Percentiles rank a stretch among this genome's conserved stretches.
Evolutionary conservation across 2,888 invertebrate species (phyloP).

Genomic region (Oscheius myriophilus): DNA sequence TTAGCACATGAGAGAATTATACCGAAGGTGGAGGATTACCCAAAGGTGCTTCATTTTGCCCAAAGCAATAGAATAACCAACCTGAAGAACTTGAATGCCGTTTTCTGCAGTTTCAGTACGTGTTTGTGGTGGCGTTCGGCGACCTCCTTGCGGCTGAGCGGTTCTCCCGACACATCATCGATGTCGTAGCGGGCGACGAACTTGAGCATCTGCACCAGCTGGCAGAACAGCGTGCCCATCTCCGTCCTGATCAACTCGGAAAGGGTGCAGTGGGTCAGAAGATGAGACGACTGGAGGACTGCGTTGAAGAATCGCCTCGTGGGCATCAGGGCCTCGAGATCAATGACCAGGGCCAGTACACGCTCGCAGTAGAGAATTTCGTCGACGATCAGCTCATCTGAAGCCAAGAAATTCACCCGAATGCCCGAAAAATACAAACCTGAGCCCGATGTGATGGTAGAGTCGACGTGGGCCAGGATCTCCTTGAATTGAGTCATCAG

Average conservation of each 20-base stretch:
- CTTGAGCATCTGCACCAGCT: slow-evolving; percentile 90
- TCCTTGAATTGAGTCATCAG: slow-evolving; percentile 88
- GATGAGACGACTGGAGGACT: slow-evolving; percentile 90
- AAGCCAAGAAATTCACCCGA: slow-evolving; percentile 16
- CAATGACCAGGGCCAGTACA: slow-evolving; percentile 93
- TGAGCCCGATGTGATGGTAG: slow-evolving; percentile 22
- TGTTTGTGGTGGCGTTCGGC: slow-evolving; percentile 90
- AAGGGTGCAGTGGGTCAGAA: slow-evolving; percentile 88
- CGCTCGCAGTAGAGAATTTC: slow-evolving; percentile 86
- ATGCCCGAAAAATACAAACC: neutral
- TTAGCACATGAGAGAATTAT: no score
- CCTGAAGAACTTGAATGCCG: slow-evolving; percentile 80
- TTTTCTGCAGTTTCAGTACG: slow-evolving; percentile 91
- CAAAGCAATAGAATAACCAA: slow-evolving; percentile 11
- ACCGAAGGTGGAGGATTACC: no score
- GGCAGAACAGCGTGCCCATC: slow-evolving; percentile 72
- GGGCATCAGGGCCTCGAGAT: slow-evolving; percentile 91
- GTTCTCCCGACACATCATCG: slow-evolving; percentile 78
- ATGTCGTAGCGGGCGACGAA: slow-evolving; percentile 98
- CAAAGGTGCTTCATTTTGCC: no score
- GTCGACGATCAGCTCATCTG: slow-evolving; percentile 70
- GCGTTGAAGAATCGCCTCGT: slow-evolving; percentile 96
- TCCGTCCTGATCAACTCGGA: slow-evolving; percentile 77
- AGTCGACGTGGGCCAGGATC: slow-evolving; percentile 79
- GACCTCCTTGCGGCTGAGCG: slow-evolving; percentile 75